A percentile compares a stretch with the other conserved stretches of the same genome.
Evolutionary conservation across 1,140 invertebrate species (phyloP).

Genomic region (Drosophila prosaltans): DNA sequence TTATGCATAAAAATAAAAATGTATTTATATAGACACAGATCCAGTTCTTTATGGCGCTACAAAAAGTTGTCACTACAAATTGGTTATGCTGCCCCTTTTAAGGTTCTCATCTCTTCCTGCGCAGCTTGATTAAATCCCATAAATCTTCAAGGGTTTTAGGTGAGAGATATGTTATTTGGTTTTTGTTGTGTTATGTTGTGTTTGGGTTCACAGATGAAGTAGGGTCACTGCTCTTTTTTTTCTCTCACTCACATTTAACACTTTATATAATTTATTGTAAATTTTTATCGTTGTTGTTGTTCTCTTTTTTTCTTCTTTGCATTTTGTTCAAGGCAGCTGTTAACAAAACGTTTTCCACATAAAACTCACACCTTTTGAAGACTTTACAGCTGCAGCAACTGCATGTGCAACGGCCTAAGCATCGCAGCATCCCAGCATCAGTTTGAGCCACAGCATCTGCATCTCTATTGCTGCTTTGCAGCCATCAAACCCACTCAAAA

Average conservation of each 20-base stretch:
- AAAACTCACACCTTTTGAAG: conserved; percentile 72
- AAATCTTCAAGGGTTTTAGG: conserved; percentile 66
- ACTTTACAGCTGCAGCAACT: conserved; percentile 32
- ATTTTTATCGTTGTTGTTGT: conserved; percentile 38
- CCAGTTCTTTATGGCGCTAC: conserved; percentile 67
- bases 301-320: conserved; percentile 4
- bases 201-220: conserved; percentile 50
- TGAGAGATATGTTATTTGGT: conserved; percentile 48
- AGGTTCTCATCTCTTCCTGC: conserved; percentile 46
- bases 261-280: conserved; percentile 81
- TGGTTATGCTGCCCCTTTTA: conserved; percentile 47
- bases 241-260: conserved; percentile 66
- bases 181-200: conserved; percentile 26
- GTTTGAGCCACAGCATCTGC: conserved; percentile 31
- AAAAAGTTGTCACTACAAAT: conserved; percentile 77
- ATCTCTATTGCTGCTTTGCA: conserved; percentile 54
- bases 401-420: background rate
- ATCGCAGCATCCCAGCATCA: conserved; percentile 16
- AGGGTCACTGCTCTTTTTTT: conserved; percentile 38
- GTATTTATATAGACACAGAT: conserved; percentile 7
- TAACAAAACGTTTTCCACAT: conserved; percentile 78
- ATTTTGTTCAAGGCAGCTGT: conserved; percentile 45
- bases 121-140: conserved; percentile 66
- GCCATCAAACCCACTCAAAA: conserved; percentile 75
- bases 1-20: background rate